Base-by-base conservation (phyloP, 2,888 invertebrate genomes). In the Atrina japonica region DNA sequence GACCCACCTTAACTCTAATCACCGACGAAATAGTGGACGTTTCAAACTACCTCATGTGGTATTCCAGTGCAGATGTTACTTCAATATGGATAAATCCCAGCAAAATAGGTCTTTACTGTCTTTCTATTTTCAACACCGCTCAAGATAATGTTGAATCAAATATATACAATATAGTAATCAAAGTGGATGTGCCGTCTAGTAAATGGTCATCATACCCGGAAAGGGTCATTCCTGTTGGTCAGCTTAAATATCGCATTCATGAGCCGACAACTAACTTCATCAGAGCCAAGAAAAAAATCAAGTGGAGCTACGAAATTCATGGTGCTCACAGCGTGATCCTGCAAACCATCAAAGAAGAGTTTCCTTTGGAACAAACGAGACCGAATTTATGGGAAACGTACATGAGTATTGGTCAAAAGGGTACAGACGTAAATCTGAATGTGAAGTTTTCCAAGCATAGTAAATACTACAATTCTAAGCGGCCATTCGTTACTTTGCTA, bases 291-390 rank as follows among this genome's bases (percentile, higher is more conserved):
- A 25, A 47, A 14, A 58, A 63, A n/a, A 30, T 64, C 3, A 49
- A 27, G 23, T 72, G 66, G 50, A 58, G 58, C 23, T 47, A 55
- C 9, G 47, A 66, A 30, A 40, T 72, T 18, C 21, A 41, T 5
- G 35, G 52, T 35, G 63, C 63, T 16, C 63, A 63, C 11, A 66
- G 67, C 47, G 71, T 72, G 40, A 63, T 66, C 16, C 58, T 63
- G 16, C 63, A 67, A n/a, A 66, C 71, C 2, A 58, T 63, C 40
- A 67, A 67, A 45, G 71, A 66, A 7, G 66, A 66, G 71, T 53
- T 29, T 14, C 66, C 66, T 52, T 43, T 72, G 0, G 53, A 63
- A 35, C 43, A 72, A 40, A 43, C 49, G 0, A 43, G n/a, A 14
- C n/a, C 49, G 3, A 55, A 64, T 18, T 21, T 55, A n/a, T 72